phyloP scores from a whole-genome alignment of 2,113 vertebrate genomes.

The Dascyllus trimaculatus region DNA sequence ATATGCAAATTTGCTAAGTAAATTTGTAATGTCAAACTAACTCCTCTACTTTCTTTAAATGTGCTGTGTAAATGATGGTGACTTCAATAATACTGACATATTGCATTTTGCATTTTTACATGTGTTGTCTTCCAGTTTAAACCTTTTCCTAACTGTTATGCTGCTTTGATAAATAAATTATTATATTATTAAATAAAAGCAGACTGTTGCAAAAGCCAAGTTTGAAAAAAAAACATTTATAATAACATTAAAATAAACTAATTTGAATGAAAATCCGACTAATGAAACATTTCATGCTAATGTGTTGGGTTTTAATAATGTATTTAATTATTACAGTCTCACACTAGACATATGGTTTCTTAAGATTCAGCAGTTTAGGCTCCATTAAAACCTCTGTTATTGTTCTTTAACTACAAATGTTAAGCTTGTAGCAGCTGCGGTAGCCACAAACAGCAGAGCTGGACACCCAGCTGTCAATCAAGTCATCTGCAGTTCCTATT shows the following conservation, averaged over 20 bases:
- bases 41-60: too few species aligned
- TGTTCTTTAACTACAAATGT: conserved; percentile 6
- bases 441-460: conserved; percentile 1
- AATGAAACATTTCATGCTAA: neutral
- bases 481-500: neutral
- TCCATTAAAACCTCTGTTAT: neutral
- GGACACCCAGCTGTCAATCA: conserved; percentile 48
- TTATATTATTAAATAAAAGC: too few species aligned
- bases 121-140: too few species aligned
- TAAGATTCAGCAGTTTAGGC: neutral
- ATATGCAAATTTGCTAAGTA: too few species aligned
- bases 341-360: neutral
- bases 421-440: neutral
- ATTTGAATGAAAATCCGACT: neutral
- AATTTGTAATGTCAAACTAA: too few species aligned
- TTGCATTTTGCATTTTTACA: too few species aligned
- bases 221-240: neutral
- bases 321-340: neutral
- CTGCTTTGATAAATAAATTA: too few species aligned
- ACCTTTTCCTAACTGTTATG: too few species aligned
- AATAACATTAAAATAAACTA: neutral
- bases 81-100: too few species aligned
- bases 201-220: neutral
- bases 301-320: neutral
- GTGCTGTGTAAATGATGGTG: too few species aligned